Base-by-base conservation (phyloP, 2,113 vertebrate genomes). In the Stegostoma tigrinum region DNA sequence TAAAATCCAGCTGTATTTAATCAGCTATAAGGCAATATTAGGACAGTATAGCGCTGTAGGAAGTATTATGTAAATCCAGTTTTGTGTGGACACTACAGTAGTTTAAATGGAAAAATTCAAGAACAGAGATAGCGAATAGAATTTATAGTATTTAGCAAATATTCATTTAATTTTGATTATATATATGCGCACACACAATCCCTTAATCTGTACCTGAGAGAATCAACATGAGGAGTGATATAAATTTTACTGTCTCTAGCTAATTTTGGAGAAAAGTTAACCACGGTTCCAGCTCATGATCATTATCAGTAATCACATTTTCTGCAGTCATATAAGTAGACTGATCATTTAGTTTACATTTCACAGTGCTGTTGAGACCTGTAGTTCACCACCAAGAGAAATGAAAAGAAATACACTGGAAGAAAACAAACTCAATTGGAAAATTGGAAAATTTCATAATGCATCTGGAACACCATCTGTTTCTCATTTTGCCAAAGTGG, bases 361-460 rank as follows among this genome's bases (percentile, higher is more conserved):
- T 34, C 52, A 61, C 4, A 91, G 34, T 30, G 34, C 12, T 64
- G 55, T 10, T 61, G 52, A 24, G 27, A 55, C 30, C 52, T 64
- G 27, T 19, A 61, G 87, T 34, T n/a, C 83, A 45, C 19, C 52
- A n/a, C n/a, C 52, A 91, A 15, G 34, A 64, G 10, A 64, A 5
- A 19, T 90, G 87, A 83, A 83, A 83, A 17, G 80, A 15, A 91
- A 64, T 27, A 64, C 17, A 91, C n/a, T 91, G 55, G 24, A n/a
- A 55, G 14, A 23, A 83, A 90, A 90, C 34, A 19, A 55, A 91
- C 14, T 91, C 55, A n/a, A 64, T 91, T 34, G 61, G 55, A 34
- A 64, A 83, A 42, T 80, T 80, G 78, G 78, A 80, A 80, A 90
- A 91, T 91, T 30, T n/a, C 55, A n/a, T n/a, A 91, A 91, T 64